Evolutionary conservation across 2,888 invertebrate species (phyloP).

Genomic region (Sicus ferrugineus): DNA sequence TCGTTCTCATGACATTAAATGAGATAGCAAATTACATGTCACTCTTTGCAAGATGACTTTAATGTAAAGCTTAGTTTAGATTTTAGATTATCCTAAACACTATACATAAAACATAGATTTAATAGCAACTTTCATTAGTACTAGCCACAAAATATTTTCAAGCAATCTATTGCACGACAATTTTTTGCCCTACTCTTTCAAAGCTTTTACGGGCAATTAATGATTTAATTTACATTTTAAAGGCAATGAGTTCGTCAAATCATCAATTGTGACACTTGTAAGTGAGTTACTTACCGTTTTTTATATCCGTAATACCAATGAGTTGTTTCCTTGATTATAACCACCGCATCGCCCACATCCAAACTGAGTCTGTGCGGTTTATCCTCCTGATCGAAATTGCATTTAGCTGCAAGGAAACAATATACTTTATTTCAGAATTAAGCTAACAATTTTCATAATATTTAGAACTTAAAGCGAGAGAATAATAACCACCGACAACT

Average conservation of each 20-base stretch:
- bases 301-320: constrained; percentile 65
- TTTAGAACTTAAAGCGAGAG: background rate
- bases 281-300: constrained; percentile 64
- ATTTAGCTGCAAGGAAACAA: constrained; percentile 56
- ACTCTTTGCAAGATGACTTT: too few species aligned
- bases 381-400: constrained; percentile 63
- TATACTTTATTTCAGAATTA: background rate
- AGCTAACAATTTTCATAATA: background rate
- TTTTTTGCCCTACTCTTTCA: too few species aligned
- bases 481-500: constrained; percentile 17
- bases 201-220: too few species aligned
- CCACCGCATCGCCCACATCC: constrained; percentile 64
- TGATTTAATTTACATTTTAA: too few species aligned
- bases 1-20: constrained; percentile 15
- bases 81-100: too few species aligned
- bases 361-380: constrained; percentile 62
- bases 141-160: too few species aligned
- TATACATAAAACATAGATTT: too few species aligned
- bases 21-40: constrained; percentile 5
- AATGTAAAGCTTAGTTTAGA: too few species aligned
- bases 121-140: too few species aligned
- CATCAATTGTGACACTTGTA: too few species aligned
- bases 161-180: too few species aligned
- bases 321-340: constrained; percentile 62
- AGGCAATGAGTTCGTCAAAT: too few species aligned